A percentile compares a stretch with the other conserved stretches of the same genome.
These are phyloP conservation scores for Gerris buenoi DNA, from an alignment of 1,140 invertebrate genomes.

Conservation along the genomic window DNA sequence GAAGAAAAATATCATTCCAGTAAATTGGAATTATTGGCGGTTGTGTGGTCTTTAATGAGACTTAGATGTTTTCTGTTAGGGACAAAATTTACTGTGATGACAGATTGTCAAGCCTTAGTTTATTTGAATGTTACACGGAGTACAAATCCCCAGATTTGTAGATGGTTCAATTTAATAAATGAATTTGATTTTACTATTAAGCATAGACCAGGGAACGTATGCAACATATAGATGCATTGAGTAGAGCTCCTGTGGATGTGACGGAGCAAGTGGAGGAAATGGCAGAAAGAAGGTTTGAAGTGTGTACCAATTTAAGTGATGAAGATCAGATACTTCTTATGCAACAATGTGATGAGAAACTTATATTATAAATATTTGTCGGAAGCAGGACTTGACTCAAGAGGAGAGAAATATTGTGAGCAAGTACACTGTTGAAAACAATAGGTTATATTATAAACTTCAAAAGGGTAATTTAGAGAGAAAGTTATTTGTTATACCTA, in stretches of 20 bases:
- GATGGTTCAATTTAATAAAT: too few relatives aligned
- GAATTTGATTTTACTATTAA: too few relatives aligned
- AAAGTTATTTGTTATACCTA: neutral
- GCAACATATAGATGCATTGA: neutral
- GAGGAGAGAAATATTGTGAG: neutral
- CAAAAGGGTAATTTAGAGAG: neutral
- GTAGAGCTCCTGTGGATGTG: neutral
- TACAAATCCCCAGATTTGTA: too few relatives aligned
- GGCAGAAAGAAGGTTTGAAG: neutral
- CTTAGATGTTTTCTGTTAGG: too few relatives aligned
- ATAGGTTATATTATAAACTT: neutral
- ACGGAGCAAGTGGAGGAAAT: neutral
- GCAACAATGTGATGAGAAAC: neutral
- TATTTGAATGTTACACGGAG: too few relatives aligned
- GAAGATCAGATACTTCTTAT: neutral
- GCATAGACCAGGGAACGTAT: neutral
- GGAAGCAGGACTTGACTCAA: neutral
- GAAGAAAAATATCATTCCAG: too few relatives aligned
- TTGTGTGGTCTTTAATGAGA: too few relatives aligned
- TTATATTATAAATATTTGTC: neutral
- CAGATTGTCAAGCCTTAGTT: too few relatives aligned
- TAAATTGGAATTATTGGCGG: too few relatives aligned
- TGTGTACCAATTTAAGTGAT: neutral
- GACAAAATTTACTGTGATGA: too few relatives aligned
- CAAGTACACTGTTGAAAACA: neutral